Conservation (phyloP, 2,888 invertebrate genomes). For the Drosophila austrosaltans region DNA sequence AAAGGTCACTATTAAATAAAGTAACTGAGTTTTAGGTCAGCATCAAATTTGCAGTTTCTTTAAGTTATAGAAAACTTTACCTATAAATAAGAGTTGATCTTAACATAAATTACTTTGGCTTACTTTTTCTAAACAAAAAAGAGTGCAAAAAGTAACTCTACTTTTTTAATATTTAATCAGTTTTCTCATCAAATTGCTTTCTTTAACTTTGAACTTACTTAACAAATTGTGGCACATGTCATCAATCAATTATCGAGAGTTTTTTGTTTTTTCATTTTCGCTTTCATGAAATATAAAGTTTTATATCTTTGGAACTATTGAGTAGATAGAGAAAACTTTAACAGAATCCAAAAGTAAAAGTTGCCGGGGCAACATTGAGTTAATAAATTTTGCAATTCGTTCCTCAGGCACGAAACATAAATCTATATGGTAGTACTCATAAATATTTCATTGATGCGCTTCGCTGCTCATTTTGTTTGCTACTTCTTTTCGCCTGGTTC, state of each 20-base stretch:
- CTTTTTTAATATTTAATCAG: constrained; percentile 30
- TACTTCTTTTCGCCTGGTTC: constrained; percentile 1
- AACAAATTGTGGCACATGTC: constrained; percentile 29
- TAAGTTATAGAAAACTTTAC: neutral
- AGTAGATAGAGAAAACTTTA: constrained; percentile 39
- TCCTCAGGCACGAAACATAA: constrained; percentile 50
- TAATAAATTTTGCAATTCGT: constrained; percentile 63
- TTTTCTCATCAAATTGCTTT: constrained; percentile 19
- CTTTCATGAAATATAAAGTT: constrained; percentile 35
- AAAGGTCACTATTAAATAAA: neutral
- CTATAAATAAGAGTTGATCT: neutral
- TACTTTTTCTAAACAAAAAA: neutral
- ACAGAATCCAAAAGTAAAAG: constrained; percentile 35
- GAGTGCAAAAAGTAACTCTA: neutral
- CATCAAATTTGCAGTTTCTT: neutral
- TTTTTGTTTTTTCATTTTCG: constrained; percentile 22
- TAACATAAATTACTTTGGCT: neutral
- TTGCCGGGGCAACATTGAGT: constrained; percentile 7
- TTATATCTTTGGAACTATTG: constrained; percentile 31
- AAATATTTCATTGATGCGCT: constrained; percentile 70
- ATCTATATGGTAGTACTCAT: constrained; percentile 62
- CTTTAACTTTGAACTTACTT: neutral
- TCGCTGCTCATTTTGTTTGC: constrained; percentile 44
- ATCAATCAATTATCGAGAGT: constrained; percentile 44
- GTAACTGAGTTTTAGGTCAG: neutral